Evolutionary conservation across 1,140 invertebrate genomes (phyloP).

Genomic region (Paraescarpia echinospica): DNA sequence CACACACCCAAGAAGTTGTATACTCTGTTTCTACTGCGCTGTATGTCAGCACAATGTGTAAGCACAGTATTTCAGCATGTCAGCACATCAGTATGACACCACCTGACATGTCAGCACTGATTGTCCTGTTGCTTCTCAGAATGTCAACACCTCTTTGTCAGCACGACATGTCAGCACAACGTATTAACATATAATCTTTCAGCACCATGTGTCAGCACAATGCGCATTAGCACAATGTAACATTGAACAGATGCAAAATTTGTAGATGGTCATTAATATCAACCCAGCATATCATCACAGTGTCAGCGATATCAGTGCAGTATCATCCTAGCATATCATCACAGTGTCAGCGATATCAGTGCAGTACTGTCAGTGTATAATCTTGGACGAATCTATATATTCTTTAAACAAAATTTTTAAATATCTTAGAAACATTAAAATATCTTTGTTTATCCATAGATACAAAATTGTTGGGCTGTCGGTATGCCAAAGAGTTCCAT

Average conservation of each 20-base stretch:
- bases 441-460: too few relatives aligned
- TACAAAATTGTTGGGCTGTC: too few relatives aligned
- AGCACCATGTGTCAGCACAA: neutral
- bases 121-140: neutral
- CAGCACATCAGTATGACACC: neutral
- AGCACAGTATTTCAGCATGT: neutral
- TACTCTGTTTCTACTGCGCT: neutral
- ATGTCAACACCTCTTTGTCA: neutral
- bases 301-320: too few relatives aligned
- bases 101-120: too few relatives aligned
- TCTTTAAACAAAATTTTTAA: too few relatives aligned
- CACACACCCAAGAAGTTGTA: neutral
- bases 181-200: neutral
- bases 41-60: neutral
- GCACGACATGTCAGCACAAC: neutral
- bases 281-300: neutral
- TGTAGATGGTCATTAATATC: neutral
- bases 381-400: too few relatives aligned
- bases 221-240: neutral
- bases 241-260: neutral
- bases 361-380: too few relatives aligned
- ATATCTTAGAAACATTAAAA: too few relatives aligned
- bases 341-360: too few relatives aligned
- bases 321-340: neutral
- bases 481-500: too few relatives aligned